Evolutionary conservation across 2,888 invertebrate species (phyloP).

Genomic region (Pollenia angustigena): DNA sequence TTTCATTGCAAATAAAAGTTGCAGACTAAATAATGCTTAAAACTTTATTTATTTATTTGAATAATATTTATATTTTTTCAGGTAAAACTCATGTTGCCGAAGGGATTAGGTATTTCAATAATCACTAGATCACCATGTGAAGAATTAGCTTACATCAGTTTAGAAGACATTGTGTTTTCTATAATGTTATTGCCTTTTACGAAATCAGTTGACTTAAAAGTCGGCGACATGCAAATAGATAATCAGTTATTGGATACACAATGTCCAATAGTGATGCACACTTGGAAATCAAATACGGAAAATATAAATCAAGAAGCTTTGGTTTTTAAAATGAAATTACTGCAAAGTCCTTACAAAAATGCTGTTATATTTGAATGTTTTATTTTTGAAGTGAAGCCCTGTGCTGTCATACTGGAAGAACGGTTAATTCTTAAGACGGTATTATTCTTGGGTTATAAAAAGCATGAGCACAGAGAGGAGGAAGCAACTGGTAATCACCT

Average conservation of each 20-base stretch:
- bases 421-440: conserved; percentile 90
- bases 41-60: no score
- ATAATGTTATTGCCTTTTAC: conserved; percentile 85
- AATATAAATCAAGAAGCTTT: conserved; percentile 87
- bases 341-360: conserved; percentile 89
- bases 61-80: conserved; percentile 79
- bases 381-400: conserved; percentile 91
- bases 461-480: conserved; percentile 85
- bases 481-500: conserved; percentile 34
- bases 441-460: conserved; percentile 86
- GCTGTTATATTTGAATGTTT: conserved; percentile 95
- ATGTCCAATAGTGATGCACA: conserved; percentile 93
- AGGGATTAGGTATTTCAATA: conserved; percentile 91
- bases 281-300: conserved; percentile 85
- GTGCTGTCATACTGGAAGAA: conserved; percentile 95
- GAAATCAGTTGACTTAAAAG: conserved; percentile 88
- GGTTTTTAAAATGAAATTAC: conserved; percentile 91
- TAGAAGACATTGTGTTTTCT: conserved; percentile 88
- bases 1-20: no score
- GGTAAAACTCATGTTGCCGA: conserved; percentile 84
- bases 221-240: conserved; percentile 93
- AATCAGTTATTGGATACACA: conserved; percentile 94
- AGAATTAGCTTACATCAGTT: conserved; percentile 91
- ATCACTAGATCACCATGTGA: conserved; percentile 90
- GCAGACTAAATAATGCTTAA: no score